Conservation (phyloP, 2,113 vertebrate species). For the Ardeotis arabs region DNA sequence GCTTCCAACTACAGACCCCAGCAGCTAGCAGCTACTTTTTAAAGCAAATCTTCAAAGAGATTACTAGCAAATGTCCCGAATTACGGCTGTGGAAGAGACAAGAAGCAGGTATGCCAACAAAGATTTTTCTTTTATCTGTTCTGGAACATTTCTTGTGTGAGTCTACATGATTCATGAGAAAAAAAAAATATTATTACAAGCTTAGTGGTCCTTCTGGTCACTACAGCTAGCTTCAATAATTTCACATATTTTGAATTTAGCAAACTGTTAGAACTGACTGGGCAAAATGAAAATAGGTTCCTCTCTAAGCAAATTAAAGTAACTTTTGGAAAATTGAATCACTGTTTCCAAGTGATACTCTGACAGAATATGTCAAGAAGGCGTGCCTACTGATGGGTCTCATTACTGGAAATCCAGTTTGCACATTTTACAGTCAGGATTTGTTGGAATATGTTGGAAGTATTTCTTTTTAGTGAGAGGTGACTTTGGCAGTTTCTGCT, state of each 20-base stretch:
- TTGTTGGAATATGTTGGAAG: slow-evolving; percentile 16
- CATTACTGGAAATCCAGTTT: slow-evolving; percentile 40
- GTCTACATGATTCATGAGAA: background rate
- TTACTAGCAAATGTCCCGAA: background rate
- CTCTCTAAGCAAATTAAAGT: slow-evolving; percentile 16
- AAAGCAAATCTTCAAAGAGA: background rate
- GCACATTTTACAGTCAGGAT: slow-evolving; percentile 10
- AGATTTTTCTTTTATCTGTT: background rate
- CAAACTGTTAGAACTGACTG: background rate
- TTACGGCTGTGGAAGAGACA: background rate
- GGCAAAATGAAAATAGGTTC: slow-evolving; percentile 26
- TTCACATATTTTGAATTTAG: background rate
- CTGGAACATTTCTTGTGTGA: background rate
- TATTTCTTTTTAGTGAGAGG: background rate
- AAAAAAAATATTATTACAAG: background rate
- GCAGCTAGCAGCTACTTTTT: background rate
- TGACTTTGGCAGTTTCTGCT: background rate
- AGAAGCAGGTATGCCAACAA: background rate
- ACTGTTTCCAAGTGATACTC: background rate
- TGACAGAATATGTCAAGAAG: slow-evolving; percentile 12
- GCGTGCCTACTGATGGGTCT: background rate
- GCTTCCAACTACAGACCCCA: background rate
- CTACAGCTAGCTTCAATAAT: background rate
- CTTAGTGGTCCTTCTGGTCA: background rate
- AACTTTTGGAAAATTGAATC: slow-evolving; percentile 22